These are phyloP conservation scores for Agrotis segetum DNA, from an alignment of 2,888 invertebrate genomes.

Conservation along the genomic window DNA sequence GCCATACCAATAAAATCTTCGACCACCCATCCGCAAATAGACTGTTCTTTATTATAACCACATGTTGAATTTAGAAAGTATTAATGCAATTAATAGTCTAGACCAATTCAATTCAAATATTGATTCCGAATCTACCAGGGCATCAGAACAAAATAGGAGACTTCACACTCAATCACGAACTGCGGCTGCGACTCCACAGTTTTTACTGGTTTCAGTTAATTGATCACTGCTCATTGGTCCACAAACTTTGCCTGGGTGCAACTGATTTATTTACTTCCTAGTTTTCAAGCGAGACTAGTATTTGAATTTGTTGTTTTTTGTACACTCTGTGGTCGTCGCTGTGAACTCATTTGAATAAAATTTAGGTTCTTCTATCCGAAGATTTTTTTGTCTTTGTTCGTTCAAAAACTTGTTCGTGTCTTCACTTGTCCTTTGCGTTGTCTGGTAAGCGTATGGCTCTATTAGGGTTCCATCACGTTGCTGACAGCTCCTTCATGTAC, in stretches of 20 bases:
- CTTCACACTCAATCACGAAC: constrained; percentile 41
- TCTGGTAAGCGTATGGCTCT: too few species aligned
- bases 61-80: too few species aligned
- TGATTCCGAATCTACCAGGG: neutral
- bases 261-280: constrained; percentile 51
- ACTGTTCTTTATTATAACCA: too few species aligned
- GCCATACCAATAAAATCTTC: too few species aligned
- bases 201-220: constrained; percentile 49
- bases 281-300: constrained; percentile 18
- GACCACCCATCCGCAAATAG: too few species aligned
- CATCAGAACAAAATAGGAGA: constrained; percentile 17
- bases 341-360: too few species aligned
- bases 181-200: constrained; percentile 34
- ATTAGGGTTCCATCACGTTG: too few species aligned
- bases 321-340: neutral
- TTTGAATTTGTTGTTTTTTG: constrained; percentile 29
- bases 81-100: neutral
- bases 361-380: too few species aligned
- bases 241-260: constrained; percentile 46
- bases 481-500: too few species aligned
- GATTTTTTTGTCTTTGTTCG: too few species aligned
- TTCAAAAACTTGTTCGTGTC: too few species aligned
- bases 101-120: neutral
- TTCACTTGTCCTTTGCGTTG: too few species aligned
- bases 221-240: constrained; percentile 53